Evolutionary conservation across 2,113 vertebrate species (phyloP).

Genomic region (Petrocephalus zakoni): DNA sequence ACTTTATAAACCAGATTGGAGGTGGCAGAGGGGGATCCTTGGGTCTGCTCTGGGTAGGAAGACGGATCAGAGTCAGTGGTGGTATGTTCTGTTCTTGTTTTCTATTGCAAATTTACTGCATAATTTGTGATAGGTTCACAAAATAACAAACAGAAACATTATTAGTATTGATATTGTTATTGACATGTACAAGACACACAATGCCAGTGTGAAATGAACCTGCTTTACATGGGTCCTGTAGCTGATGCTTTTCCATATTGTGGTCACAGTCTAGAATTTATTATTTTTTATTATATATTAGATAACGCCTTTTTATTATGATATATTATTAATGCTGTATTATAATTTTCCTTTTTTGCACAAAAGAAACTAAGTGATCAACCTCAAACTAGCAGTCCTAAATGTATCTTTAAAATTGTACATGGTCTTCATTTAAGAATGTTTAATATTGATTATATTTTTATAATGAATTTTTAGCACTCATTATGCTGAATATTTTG

Average conservation of each 20-base stretch:
- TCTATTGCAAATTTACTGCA: not conserved
- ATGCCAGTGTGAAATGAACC: not conserved
- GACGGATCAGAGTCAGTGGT: slow-evolving; percentile 42
- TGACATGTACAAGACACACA: not conserved
- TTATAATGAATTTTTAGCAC: no score
- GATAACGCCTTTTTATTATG: not conserved
- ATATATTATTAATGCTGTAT: not conserved
- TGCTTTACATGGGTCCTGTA: not conserved
- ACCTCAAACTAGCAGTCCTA: not conserved
- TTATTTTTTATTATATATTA: no score
- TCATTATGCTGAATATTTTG: not conserved
- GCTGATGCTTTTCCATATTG: not conserved
- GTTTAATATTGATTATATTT: no score
- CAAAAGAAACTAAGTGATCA: not conserved
- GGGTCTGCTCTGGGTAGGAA: slow-evolving; percentile 41
- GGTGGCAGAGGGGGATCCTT: slow-evolving; percentile 50
- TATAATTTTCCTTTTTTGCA: not conserved
- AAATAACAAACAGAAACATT: not conserved
- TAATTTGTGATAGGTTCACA: not conserved
- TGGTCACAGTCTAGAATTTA: not conserved
- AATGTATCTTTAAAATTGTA: not conserved
- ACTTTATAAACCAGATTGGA: slow-evolving; percentile 77
- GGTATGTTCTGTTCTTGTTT: slow-evolving; percentile 47
- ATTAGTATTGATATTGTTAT: not conserved
- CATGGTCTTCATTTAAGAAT: not conserved